A percentile compares a stretch with the other conserved stretches of the same genome.
phyloP scores from a whole-genome alignment of 2,113 vertebrate genomes.

The Poecile atricapillus region DNA sequence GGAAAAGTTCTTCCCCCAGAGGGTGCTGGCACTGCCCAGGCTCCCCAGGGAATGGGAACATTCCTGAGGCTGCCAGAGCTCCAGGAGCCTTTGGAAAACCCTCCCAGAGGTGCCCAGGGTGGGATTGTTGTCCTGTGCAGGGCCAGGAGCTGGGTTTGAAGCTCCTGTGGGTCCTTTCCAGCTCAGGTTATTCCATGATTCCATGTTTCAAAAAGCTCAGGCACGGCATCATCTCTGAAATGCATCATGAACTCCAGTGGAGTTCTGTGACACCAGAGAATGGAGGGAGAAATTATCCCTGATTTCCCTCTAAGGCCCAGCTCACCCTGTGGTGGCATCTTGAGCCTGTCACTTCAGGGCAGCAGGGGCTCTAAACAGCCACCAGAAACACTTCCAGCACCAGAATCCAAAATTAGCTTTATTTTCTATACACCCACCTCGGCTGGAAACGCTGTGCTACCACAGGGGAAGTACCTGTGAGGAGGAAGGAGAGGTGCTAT shows the following conservation, averaged over 20 bases:
- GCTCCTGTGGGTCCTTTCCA: neutral
- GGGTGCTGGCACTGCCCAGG: neutral
- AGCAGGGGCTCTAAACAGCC: neutral
- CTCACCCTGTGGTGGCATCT: neutral
- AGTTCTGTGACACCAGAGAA: neutral
- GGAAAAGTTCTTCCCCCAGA: neutral
- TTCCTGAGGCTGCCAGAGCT: neutral
- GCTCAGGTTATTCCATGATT: neutral
- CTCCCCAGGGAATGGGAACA: neutral
- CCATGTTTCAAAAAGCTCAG: neutral
- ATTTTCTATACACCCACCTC: neutral
- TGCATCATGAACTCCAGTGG: accelerated
- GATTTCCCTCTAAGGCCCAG: neutral
- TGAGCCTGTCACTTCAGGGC: neutral
- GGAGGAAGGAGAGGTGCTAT: neutral
- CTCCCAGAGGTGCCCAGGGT: neutral
- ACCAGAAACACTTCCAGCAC: neutral
- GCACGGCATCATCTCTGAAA: neutral
- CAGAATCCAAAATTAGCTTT: neutral
- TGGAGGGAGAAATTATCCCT: neutral
- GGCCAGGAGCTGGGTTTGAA: accelerated
- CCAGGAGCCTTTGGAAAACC: accelerated
- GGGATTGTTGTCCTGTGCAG: neutral
- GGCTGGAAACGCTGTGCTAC: neutral
- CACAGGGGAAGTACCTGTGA: neutral